Base-by-base conservation (phyloP, 2,113 vertebrate genomes). In the Orthonyx spaldingii region DNA sequence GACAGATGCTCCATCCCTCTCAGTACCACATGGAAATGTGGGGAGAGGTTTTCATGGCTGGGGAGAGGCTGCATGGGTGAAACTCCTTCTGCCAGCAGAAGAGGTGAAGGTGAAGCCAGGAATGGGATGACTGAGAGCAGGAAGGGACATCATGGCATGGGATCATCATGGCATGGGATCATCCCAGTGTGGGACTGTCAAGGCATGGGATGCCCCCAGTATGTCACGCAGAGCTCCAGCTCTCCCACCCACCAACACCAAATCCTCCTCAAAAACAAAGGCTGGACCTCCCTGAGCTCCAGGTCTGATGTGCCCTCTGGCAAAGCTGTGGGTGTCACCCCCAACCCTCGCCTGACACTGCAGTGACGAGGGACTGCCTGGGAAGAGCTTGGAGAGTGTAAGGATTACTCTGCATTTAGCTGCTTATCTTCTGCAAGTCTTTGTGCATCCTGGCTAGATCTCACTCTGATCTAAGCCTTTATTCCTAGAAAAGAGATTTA, bases 21-120 rank as follows among this genome's bases (percentile, higher is more conserved):
- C 41, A 20, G 56, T 3, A 26, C 47, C 19, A 46, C 39, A 37
- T 28, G 37, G 32, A 44, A 13, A 41, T 19, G 41, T 1, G 7
- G 39, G 16, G 16, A 22, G 18, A 24, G 9, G 42, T 21, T 50
- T 35, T 23, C 44, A 5, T 33, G 19, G 10, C 71, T 61, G 22
- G 32, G n/a, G 24, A 49, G 32, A 0, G 1, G 11, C 17, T 57
- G 18, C 7, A 11, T 0, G 3, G 13, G 13, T 47, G 66, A 68
- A 69, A 30, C 3, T 21, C 23, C 27, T 82, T 37, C 69, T 71
- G 49, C 26, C 19, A 6, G 17, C 32, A 46, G 9, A 8, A 23
- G 33, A 80, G 53, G 24, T 5, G 30, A 30, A 55, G 65, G 59
- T 35, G 49, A 20, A 39, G 44, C 13, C 17, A 8, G 35, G 28